Percentiles rank a stretch among this genome's conserved stretches.
Conservation (phyloP, 2,888 invertebrate species). For the Rutpela maculata region DNA sequence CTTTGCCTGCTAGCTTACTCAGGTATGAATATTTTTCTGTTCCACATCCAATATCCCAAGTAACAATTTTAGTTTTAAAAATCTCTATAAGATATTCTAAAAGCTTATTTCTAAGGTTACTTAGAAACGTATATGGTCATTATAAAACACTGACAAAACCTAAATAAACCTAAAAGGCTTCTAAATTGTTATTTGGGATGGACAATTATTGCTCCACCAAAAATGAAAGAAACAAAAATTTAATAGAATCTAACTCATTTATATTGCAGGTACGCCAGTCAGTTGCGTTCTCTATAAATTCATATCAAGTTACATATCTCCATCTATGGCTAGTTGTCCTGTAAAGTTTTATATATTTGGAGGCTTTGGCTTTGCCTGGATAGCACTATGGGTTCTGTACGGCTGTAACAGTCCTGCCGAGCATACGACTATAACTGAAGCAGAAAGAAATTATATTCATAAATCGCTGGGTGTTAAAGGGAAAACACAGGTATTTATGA, state of each 20-base stretch:
- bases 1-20: constrained; percentile 31
- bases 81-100: no score
- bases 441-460: constrained; percentile 80
- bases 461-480: constrained; percentile 43
- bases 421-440: constrained; percentile 77
- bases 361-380: constrained; percentile 78
- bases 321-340: constrained; percentile 83
- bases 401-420: constrained; percentile 81
- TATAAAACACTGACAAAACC: no score
- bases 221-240: no score
- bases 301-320: constrained; percentile 82
- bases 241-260: neutral
- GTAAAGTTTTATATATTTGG: constrained; percentile 85
- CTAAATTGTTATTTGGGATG: no score
- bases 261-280: constrained; percentile 79
- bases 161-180: no score
- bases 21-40: constrained; percentile 33
- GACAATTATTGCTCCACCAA: no score
- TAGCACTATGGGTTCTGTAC: constrained; percentile 76
- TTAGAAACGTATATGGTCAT: no score
- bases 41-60: no score
- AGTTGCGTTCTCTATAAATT: constrained; percentile 85
- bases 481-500: constrained; percentile 11
- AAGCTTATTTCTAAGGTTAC: no score
- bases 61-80: no score